Evolutionary conservation across 2,113 vertebrate species (phyloP).

Genomic region (Chaetodon trifascialis): DNA sequence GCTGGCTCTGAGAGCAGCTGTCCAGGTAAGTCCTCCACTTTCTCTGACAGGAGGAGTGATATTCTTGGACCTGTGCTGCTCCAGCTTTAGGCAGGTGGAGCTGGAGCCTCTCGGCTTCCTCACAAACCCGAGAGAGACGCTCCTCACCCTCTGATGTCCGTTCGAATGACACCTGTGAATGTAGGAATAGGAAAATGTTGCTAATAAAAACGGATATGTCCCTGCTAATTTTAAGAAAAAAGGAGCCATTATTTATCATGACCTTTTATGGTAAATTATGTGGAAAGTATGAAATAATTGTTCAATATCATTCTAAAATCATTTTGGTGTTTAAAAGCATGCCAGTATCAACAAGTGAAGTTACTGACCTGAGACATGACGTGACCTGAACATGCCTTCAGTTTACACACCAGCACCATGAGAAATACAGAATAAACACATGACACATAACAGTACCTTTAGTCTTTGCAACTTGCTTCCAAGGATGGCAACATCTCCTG

Average conservation of each 20-base stretch:
- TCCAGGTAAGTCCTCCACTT: conserved; percentile 89
- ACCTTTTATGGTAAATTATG: not conserved
- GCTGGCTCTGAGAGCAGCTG: conserved; percentile 87
- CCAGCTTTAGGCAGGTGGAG: conserved; percentile 87
- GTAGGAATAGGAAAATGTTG: not conserved
- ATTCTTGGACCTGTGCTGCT: conserved; percentile 88
- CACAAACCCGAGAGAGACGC: conserved; percentile 85
- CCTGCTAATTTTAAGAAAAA: not conserved
- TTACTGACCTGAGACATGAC: not conserved
- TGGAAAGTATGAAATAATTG: not conserved
- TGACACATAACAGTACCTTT: conserved; percentile 84
- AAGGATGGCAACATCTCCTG: conserved; percentile 87
- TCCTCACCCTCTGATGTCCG: conserved; percentile 85
- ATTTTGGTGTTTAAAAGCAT: not conserved
- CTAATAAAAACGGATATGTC: not conserved
- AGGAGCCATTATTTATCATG: not conserved
- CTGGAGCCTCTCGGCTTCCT: conserved; percentile 89
- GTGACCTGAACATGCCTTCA: not conserved
- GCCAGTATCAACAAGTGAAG: not conserved
- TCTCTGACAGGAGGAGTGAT: conserved; percentile 87
- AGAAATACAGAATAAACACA: not conserved
- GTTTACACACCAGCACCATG: not conserved
- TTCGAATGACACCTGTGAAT: conserved; percentile 84
- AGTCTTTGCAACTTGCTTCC: conserved; percentile 87
- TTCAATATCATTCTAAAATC: not conserved